Conservation (phyloP, 2,888 invertebrate species). For the Imbricaverruca yamaguchii region DNA sequence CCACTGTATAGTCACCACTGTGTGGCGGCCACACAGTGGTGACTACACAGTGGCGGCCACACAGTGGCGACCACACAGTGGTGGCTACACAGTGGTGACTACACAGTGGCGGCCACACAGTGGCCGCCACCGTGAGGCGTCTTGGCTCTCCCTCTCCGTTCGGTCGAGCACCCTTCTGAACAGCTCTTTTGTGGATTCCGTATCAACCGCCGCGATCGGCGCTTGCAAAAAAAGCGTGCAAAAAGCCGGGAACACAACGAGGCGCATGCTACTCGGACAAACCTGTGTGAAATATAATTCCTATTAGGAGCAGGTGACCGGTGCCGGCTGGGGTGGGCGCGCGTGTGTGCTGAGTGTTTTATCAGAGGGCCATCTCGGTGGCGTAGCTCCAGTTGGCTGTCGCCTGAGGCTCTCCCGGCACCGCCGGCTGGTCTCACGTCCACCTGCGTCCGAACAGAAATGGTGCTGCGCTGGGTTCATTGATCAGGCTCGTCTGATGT, state of each 20-base stretch:
- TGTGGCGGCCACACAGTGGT: too few relatives aligned
- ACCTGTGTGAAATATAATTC: conserved; percentile 6
- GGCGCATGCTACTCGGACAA: neutral
- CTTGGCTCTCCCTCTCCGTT: neutral
- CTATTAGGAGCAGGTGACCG: neutral
- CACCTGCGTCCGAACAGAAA: too few relatives aligned
- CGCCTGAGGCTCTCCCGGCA: too few relatives aligned
- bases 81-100: too few relatives aligned
- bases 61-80: too few relatives aligned
- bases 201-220: neutral
- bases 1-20: too few relatives aligned
- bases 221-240: neutral
- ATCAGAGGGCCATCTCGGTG: neutral
- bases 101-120: too few relatives aligned
- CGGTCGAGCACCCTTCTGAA: neutral
- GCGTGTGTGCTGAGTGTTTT: neutral
- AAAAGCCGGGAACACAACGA: neutral
- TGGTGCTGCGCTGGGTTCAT: too few relatives aligned
- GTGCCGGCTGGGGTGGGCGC: neutral
- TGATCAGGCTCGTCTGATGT: too few relatives aligned
- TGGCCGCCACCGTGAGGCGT: neutral
- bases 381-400: neutral
- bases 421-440: too few relatives aligned
- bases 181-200: neutral
- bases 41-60: too few relatives aligned